phyloP scores from a whole-genome alignment of 2,888 invertebrate species.

The Lamellibrachia columna region DNA sequence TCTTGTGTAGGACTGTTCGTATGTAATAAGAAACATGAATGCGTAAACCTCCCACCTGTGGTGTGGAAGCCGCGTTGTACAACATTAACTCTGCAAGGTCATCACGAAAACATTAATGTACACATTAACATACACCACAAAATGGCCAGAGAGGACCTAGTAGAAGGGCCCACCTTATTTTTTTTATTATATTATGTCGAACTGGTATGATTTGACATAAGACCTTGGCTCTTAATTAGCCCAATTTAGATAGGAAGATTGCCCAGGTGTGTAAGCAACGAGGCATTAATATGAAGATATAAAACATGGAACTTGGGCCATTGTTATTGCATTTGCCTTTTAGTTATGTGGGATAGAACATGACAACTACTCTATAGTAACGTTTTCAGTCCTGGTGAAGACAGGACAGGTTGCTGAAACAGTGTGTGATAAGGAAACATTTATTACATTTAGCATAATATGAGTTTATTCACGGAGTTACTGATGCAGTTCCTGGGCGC shows the following conservation, averaged over 20 bases:
- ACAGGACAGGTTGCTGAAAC: background rate
- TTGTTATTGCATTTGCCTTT: background rate
- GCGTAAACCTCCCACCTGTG: background rate
- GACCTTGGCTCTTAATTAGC: background rate
- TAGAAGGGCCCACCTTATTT: background rate
- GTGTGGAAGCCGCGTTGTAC: background rate
- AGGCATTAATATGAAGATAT: background rate
- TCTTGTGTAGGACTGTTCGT: background rate
- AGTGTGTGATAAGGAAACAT: background rate
- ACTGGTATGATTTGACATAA: no score
- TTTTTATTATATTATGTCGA: background rate
- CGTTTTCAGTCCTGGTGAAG: background rate
- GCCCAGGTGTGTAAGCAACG: background rate
- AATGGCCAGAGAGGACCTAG: background rate
- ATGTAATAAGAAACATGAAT: background rate
- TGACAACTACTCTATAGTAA: background rate
- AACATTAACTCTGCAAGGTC: background rate
- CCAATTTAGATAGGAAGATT: background rate
- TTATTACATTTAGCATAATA: background rate
- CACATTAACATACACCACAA: background rate
- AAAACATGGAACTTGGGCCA: background rate
- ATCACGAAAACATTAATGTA: background rate
- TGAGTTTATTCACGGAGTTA: background rate
- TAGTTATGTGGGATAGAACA: background rate
- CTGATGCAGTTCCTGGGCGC: background rate